Evolutionary conservation across 2,797 vertebrate genomes (phyloP).

Genomic region (Chloroceryle amazona): DNA sequence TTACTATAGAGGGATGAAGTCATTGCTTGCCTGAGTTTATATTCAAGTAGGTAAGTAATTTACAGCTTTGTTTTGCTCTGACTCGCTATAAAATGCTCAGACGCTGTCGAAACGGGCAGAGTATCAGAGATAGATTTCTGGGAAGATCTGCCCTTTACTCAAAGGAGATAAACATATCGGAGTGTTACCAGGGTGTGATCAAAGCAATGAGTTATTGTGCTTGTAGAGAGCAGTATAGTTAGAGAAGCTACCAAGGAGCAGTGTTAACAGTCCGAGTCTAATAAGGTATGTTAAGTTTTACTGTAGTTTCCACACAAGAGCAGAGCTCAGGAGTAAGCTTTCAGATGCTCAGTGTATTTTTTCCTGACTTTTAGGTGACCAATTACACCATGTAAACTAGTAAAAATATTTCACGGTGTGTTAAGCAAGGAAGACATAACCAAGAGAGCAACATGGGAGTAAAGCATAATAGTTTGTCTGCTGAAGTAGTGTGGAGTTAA

Average conservation of each 20-base stretch:
- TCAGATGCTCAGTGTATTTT: neutral
- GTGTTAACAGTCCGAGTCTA: neutral
- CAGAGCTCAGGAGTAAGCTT: neutral
- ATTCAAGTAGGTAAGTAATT: slow-evolving; percentile 30
- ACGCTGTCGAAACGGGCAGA: accelerated
- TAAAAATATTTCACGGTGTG: neutral
- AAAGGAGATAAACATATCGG: neutral
- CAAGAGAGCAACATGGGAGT: neutral
- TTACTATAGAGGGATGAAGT: neutral
- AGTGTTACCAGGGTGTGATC: neutral
- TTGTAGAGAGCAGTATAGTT: neutral
- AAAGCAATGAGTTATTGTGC: neutral
- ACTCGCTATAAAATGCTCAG: neutral
- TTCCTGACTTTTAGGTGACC: neutral
- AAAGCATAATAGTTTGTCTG: neutral
- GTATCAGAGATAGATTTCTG: slow-evolving; percentile 12
- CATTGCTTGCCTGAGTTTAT: neutral
- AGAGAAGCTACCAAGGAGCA: neutral
- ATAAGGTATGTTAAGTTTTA: neutral
- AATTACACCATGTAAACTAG: neutral
- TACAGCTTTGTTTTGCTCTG: slow-evolving; percentile 51
- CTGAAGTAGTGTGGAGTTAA: neutral
- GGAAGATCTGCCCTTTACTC: slow-evolving; percentile 26
- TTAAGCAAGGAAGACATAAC: neutral
- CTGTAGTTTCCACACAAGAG: neutral